Evolutionary conservation across 2,797 vertebrate genomes (phyloP).

Genomic region (Enteromius trimaculatus): DNA sequence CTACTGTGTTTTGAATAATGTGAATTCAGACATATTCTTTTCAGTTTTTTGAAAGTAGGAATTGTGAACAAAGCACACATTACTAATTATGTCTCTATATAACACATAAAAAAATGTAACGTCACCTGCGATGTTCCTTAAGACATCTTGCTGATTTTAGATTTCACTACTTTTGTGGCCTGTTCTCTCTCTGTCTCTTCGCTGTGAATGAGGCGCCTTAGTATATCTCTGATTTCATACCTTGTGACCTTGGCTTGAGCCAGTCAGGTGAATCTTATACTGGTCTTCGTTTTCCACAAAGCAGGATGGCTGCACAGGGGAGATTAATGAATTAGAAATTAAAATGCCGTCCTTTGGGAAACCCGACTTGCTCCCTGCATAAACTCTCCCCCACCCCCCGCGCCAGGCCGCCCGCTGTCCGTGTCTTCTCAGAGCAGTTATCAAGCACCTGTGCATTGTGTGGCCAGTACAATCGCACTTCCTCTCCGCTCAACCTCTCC

Average conservation of each 20-base stretch:
- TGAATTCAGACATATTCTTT: not conserved
- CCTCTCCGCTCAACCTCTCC: slow-evolving; percentile 32
- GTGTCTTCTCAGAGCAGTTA: slow-evolving; percentile 29
- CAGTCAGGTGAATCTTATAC: slow-evolving; percentile 27
- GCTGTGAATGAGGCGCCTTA: not conserved
- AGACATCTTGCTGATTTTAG: too few species aligned
- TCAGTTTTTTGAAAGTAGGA: not conserved
- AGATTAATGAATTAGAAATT: slow-evolving; percentile 66
- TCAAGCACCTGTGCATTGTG: slow-evolving; percentile 38
- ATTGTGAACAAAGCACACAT: not conserved
- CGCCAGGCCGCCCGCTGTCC: not conserved
- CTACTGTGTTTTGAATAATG: not conserved
- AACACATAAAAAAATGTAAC: not conserved
- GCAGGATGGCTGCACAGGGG: slow-evolving; percentile 48
- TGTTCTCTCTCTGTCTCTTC: not conserved
- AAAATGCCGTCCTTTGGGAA: slow-evolving; percentile 60
- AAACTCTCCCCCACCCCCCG: slow-evolving; percentile 35
- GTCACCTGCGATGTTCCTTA: not conserved
- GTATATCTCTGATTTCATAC: slow-evolving; percentile 19
- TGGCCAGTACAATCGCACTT: slow-evolving; percentile 49
- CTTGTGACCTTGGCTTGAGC: slow-evolving; percentile 42
- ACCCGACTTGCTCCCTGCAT: slow-evolving; percentile 44
- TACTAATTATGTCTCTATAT: not conserved
- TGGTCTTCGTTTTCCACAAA: slow-evolving; percentile 25
- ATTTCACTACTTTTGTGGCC: too few species aligned